Evolutionary conservation across 2,888 invertebrate genomes (phyloP), one percentile per base, ranked within the genome.

Genomic region (Corythucha ciliata): DNA sequence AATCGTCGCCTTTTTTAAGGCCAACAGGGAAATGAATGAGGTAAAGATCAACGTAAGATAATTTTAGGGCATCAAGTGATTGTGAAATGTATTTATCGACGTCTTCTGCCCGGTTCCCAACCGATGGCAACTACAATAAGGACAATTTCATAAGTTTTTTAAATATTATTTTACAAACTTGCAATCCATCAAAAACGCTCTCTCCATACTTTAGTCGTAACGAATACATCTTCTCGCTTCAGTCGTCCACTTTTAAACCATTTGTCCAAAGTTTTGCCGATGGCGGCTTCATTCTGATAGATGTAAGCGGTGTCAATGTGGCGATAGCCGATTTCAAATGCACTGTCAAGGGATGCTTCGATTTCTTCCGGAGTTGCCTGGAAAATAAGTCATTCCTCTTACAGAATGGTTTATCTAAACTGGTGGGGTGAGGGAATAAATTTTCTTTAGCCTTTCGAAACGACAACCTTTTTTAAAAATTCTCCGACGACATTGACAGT

Each of bases 121-220:
- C 75, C 63, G 78, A 74, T 2, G 83, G 83, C 32, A 83, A 72
- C 82, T 83, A 18, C 8, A 48, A 48, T 2, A 16, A 47, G 27
- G 7, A 37, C 33, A 8, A 10, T 22, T 8, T 36, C 18, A 16
- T 16, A 36, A 8, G 18, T 36, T 36, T 36, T 16, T 36, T 36
- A 29, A n/a, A n/a, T n/a, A n/a, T n/a, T n/a, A n/a, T n/a, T n/a
- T n/a, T n/a, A n/a, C n/a, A n/a, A n/a, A n/a, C n/a, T n/a, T n/a
- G n/a, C n/a, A n/a, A n/a, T n/a, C n/a, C n/a, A n/a, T n/a, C n/a
- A n/a, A n/a, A n/a, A n/a, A n/a, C n/a, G 29, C n/a, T n/a, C n/a
- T n/a, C n/a, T n/a, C n/a, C n/a, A n/a, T n/a, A n/a, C n/a, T 69
- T 91, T 91, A 8, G 89, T 86, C n/a, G 82, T 82, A 41, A 91